These are phyloP conservation scores for Balanococcus diminutus DNA, from an alignment of 2,888 invertebrate species.

Conservation along the genomic window DNA sequence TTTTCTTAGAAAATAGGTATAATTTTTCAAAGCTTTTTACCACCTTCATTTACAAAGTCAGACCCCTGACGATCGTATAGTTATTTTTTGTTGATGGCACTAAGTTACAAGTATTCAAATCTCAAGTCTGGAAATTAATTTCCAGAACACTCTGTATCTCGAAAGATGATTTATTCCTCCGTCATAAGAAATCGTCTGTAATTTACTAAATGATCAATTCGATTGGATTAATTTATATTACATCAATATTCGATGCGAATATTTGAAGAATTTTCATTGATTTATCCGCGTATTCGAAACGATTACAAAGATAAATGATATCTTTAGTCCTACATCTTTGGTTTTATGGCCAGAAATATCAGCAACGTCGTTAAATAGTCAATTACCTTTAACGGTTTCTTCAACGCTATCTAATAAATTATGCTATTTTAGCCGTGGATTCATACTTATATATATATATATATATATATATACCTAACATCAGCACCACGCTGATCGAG, in stretches of 20 bases:
- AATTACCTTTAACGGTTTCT: not conserved
- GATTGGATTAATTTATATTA: not conserved
- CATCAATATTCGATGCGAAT: not conserved
- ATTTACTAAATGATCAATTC: not conserved
- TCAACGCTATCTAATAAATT: slow-evolving; percentile 9
- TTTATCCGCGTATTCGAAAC: not conserved
- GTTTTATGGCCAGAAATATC: not conserved
- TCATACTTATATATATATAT: not conserved
- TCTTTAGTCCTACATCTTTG: not conserved
- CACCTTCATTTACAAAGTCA: not conserved
- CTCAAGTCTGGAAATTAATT: too few species aligned
- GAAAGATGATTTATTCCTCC: not conserved
- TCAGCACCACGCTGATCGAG: not conserved
- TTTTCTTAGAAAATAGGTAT: too few species aligned
- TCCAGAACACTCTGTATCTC: too few species aligned
- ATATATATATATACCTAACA: not conserved
- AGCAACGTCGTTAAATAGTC: not conserved
- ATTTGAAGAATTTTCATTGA: not conserved
- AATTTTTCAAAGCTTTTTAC: too few species aligned
- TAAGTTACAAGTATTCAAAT: too few species aligned
- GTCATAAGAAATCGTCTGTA: not conserved
- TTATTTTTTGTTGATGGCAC: too few species aligned
- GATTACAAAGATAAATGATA: not conserved
- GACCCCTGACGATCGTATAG: not conserved
- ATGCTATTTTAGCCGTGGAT: not conserved